Base-by-base conservation (phyloP, 2,888 invertebrate species). In the Unio pictorum region DNA sequence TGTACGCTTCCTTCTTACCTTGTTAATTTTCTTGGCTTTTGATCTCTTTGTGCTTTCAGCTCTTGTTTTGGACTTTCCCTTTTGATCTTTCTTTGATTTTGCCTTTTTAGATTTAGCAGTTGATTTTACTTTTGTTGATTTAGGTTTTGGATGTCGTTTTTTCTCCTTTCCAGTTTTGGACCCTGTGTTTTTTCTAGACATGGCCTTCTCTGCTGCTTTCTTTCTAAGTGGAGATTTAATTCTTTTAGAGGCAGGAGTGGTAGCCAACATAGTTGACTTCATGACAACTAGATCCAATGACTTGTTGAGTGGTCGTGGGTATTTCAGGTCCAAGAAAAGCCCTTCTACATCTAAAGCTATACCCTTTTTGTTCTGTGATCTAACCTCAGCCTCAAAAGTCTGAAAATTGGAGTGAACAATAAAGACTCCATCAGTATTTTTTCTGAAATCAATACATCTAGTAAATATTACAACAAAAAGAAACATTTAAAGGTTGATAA, bases 11-110 rank as follows among this genome's bases (percentile, higher is more conserved):
- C 34, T 56, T n/a, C 26, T 61, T 18, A 56, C 30, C n/a, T 61
- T 66, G 60, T 65, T 54, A 17, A 28, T n/a, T 65, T 69, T 72
- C 59, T 64, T 67, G 30, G 56, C 55, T 60, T 54, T 63, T 26
- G 59, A 56, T 62, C 17, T 55, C 30, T n/a, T 69, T 60, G 26
- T 55, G 23, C 54, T 34, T 64, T 61, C 61, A 55, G 26, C 34
- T 34, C 20, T 26, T 65, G 66, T 60, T 67, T 5, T 54, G 58
- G 55, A 58, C 55, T 18, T n/a, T 67, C 18, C 23, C 30, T 65
- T 28, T 64, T 68, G 1, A 34, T 18, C 56, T 7, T 28, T 28
- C 45, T 66, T 63, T 18, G 26, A 34, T 8, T 20, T 55, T n/a
- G 58, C 26, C 23, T 30, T 23, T 54, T 64, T 67, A 60, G 55